A percentile compares a stretch with the other conserved stretches of the same genome.
Evolutionary conservation across 2,888 invertebrate species (phyloP).

Genomic region (Amphipoea oculea): DNA sequence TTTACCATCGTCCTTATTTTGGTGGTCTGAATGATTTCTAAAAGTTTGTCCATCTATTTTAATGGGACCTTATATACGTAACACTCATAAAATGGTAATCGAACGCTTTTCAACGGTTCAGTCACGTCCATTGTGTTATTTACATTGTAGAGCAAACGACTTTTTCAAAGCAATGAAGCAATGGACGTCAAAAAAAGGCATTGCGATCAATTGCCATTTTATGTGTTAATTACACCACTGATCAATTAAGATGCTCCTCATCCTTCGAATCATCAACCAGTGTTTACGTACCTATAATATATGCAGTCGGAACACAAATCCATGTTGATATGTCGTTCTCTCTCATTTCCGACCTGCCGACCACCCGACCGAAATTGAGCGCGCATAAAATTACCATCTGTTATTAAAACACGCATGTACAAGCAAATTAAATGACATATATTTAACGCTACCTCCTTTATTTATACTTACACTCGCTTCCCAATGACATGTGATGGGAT

Average conservation of each 20-base stretch:
- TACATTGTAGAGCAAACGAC: background rate
- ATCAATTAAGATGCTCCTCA: background rate
- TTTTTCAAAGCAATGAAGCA: background rate
- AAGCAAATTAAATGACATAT: conserved; percentile 68
- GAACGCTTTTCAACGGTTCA: background rate
- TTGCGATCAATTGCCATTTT: background rate
- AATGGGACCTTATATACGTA: too few species aligned
- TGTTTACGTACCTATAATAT: conserved; percentile 33
- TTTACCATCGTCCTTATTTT: too few species aligned
- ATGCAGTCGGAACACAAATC: conserved; percentile 48
- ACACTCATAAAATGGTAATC: too few species aligned
- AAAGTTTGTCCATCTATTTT: too few species aligned
- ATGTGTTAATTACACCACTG: background rate
- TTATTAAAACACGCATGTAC: conserved; percentile 73
- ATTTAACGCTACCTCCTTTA: conserved; percentile 18
- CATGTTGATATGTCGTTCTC: conserved; percentile 41
- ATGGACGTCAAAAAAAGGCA: background rate
- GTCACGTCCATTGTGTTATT: background rate
- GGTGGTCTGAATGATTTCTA: too few species aligned
- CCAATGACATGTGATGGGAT: conserved; percentile 4
- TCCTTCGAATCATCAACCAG: conserved; percentile 6
- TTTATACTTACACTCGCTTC: conserved; percentile 33
- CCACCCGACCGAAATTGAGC: conserved; percentile 75
- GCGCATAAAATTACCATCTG: conserved; percentile 82
- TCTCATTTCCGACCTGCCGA: conserved; percentile 63